Conservation (phyloP, 2,797 vertebrate species). For the Xerus rutilus region DNA sequence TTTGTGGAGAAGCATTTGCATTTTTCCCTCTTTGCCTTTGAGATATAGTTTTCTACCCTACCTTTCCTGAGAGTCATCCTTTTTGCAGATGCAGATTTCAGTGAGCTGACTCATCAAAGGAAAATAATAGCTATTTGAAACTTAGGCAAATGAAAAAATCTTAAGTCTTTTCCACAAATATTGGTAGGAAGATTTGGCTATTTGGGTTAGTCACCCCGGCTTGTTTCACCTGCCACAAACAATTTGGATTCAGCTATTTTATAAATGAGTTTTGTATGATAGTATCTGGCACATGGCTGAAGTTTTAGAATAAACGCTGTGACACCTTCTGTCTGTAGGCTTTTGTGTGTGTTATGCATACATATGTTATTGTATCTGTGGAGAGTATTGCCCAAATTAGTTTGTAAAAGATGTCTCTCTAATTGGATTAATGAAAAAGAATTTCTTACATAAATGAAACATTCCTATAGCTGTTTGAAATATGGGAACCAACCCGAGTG, state of each 20-base stretch:
- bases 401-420: background rate
- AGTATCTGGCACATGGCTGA: background rate
- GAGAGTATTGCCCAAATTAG: background rate
- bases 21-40: background rate
- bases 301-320: background rate
- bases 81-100: background rate
- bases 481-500: background rate
- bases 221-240: background rate
- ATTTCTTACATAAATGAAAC: background rate
- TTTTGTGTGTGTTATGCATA: background rate
- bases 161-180: background rate
- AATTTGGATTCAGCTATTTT: background rate
- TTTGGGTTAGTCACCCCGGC: background rate
- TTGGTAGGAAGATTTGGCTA: background rate
- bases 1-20: background rate
- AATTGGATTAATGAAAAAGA: background rate
- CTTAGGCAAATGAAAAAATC: background rate
- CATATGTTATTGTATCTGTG: background rate
- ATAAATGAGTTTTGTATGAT: background rate
- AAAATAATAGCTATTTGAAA: background rate
- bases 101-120: background rate
- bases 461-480: background rate
- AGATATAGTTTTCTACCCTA: background rate
- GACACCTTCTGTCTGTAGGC: background rate
- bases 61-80: background rate